phyloP scores from a whole-genome alignment of 2,797 vertebrate species.

The Peromyscus attwateri region DNA sequence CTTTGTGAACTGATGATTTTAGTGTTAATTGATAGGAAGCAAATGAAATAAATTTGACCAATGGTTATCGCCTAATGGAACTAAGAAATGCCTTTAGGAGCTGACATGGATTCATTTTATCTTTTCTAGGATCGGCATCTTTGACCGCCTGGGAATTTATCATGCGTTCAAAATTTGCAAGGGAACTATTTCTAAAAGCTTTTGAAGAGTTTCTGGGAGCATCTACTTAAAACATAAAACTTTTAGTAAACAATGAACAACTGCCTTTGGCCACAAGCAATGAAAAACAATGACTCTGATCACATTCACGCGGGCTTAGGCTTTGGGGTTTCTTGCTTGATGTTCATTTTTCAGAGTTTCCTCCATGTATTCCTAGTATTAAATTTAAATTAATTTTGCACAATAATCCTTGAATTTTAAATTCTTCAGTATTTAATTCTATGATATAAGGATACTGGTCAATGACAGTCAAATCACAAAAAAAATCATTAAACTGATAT shows the following conservation, averaged over 20 bases:
- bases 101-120: slow-evolving; percentile 24
- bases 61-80: background rate
- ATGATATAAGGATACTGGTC: slow-evolving; percentile 57
- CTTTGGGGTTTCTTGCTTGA: background rate
- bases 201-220: background rate
- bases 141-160: background rate
- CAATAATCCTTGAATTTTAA: slow-evolving; percentile 62
- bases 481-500: slow-evolving; percentile 25
- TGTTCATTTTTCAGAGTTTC: background rate
- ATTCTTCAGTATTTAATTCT: slow-evolving; percentile 68
- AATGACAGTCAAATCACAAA: background rate
- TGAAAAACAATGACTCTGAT: background rate
- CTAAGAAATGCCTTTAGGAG: background rate
- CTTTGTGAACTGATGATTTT: slow-evolving; percentile 34
- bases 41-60: slow-evolving; percentile 29
- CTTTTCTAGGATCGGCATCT: slow-evolving; percentile 58
- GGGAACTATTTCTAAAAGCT: fast-evolving
- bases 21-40: background rate
- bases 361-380: background rate
- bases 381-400: slow-evolving; percentile 59
- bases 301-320: background rate
- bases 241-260: background rate
- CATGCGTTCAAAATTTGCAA: background rate
- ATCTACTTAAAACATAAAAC: background rate
- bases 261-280: background rate